Conservation (phyloP, 2,888 invertebrate genomes). For the Nipponacmea schrenckii region DNA sequence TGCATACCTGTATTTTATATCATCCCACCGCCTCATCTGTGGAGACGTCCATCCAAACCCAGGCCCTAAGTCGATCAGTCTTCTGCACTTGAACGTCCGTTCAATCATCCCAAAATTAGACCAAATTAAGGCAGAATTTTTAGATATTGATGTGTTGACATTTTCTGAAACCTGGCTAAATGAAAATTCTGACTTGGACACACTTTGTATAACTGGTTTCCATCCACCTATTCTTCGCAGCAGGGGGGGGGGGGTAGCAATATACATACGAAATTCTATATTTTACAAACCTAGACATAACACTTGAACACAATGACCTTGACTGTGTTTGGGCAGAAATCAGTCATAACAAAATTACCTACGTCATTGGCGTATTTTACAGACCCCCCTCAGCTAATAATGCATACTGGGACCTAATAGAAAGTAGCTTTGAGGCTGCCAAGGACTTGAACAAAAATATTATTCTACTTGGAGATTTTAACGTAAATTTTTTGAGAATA, state of each 20-base stretch:
- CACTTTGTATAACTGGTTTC: not conserved
- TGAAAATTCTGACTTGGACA: not conserved
- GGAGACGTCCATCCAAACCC: not conserved
- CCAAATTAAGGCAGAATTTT: not conserved
- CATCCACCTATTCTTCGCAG: not conserved
- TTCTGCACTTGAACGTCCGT: not conserved
- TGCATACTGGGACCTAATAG: not conserved
- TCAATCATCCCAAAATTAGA: not conserved
- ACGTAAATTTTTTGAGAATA: not conserved
- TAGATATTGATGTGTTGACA: not conserved
- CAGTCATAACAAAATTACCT: not conserved
- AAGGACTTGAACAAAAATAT: not conserved
- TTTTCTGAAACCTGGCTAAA: slow-evolving; percentile 4
- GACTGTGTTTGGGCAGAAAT: not conserved
- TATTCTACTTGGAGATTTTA: not conserved
- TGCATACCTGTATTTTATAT: no score
- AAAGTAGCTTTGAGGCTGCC: not conserved
- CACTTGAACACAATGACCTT: not conserved
- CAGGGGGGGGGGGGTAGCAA: not conserved
- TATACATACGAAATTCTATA: not conserved
- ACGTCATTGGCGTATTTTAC: not conserved
- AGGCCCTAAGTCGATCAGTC: not conserved
- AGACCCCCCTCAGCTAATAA: not conserved
- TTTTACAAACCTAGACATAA: not conserved
- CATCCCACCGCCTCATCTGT: no score